phyloP scores from a whole-genome alignment of 2,888 invertebrate genomes.

The Xylota sylvarum region DNA sequence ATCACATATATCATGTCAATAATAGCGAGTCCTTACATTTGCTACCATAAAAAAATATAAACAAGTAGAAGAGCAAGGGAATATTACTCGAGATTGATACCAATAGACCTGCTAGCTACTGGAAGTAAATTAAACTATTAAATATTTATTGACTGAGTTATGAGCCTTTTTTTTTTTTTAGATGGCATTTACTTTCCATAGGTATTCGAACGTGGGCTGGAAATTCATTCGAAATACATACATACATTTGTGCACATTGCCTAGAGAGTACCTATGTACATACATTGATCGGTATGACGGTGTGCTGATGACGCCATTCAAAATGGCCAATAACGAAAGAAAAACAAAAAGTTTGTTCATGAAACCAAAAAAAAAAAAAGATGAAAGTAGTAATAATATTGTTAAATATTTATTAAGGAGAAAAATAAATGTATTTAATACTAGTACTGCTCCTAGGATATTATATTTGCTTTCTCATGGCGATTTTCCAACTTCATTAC shows the following conservation, averaged over 20 bases:
- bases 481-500: not conserved
- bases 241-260: not conserved
- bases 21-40: conserved; percentile 14
- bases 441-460: conserved; percentile 6
- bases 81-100: conserved; percentile 49
- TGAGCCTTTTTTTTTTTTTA: conserved; percentile 28
- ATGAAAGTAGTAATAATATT: conserved; percentile 41
- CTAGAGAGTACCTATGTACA: not conserved
- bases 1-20: conserved; percentile 23
- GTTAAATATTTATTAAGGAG: conserved; percentile 35
- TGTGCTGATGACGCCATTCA: not conserved
- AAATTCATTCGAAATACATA: conserved; percentile 2
- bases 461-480: not conserved
- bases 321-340: conserved; percentile 13
- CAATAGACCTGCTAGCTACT: conserved; percentile 47
- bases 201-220: not conserved
- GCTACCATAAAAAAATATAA: conserved; percentile 4
- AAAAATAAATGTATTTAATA: conserved; percentile 24
- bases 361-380: conserved; percentile 33
- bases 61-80: conserved; percentile 23
- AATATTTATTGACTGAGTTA: conserved; percentile 72
- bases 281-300: not conserved
- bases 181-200: conserved; percentile 40
- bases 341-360: conserved; percentile 23
- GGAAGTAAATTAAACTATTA: conserved; percentile 73